Conservation (phyloP, 2,888 invertebrate genomes). For the Prosapia bicincta region DNA sequence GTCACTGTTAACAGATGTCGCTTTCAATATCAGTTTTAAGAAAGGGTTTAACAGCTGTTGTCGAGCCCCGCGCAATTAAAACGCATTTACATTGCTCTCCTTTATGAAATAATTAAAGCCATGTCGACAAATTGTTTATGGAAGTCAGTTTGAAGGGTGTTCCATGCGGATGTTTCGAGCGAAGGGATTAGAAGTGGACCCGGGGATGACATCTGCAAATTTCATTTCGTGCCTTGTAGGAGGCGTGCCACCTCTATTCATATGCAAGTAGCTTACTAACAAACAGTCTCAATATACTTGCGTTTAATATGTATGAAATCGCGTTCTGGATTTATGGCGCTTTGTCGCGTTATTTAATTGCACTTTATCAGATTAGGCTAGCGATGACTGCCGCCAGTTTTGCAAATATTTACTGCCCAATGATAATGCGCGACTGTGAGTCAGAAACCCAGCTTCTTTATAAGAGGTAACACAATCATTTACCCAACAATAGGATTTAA, state of each 20-base stretch:
- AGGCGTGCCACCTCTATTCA: background rate
- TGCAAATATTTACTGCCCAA: background rate
- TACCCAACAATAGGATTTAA: too few species aligned
- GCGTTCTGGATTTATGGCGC: background rate
- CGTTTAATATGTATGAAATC: constrained; percentile 2
- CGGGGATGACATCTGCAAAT: background rate
- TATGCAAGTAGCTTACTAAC: background rate
- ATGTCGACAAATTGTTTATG: constrained; percentile 27
- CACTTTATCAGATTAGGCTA: background rate
- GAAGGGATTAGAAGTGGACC: background rate
- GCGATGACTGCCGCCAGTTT: background rate
- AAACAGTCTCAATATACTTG: background rate
- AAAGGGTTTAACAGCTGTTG: constrained; percentile 9
- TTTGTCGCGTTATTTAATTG: background rate
- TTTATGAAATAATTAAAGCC: constrained; percentile 27
- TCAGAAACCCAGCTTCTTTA: too few species aligned
- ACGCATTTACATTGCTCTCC: background rate
- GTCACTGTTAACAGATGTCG: background rate
- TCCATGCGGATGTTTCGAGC: background rate
- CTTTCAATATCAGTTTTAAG: background rate
- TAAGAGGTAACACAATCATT: too few species aligned
- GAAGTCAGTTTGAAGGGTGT: constrained; percentile 13
- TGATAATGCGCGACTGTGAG: background rate
- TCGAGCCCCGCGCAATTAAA: constrained; percentile 3
- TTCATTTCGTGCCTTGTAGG: background rate